Evolutionary conservation across 2,113 vertebrate genomes (phyloP), one percentile per base, ranked within the genome.

Genomic region (Rhinogobius similis): DNA sequence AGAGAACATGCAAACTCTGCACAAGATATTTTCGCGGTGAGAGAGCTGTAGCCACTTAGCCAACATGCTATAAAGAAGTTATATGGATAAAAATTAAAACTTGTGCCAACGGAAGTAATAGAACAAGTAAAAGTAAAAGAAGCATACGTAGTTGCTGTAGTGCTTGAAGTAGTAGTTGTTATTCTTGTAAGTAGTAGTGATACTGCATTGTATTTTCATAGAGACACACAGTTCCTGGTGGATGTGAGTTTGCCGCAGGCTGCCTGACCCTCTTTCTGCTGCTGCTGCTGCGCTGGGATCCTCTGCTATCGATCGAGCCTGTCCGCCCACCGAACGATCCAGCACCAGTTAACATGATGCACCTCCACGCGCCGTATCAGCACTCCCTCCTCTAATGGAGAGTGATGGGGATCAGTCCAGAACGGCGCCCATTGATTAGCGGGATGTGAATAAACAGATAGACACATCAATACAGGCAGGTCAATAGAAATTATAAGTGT

Each of bases 321-420:
- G 87, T 89, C 85, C 76, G 13, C 85, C 84, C 67, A 70, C 65
- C 55, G 83, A 80, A 26, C 70, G 65, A 84, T 83, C 74, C 79
- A 29, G 85, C 86, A 78, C 70, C 73, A 62, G 88, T 82, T 89
- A 86, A 83, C 86, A 67, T 64, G 85, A 68, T 24, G 62, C 50
- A 71, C 24, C 69, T 86, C 77, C 87, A 65, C 65, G 89, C 91
- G 56, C 76, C 63, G 78, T 84, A 86, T 88, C 88, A 87, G 86
- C 65, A 66, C 80, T 67, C 56, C 63, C 56, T 82, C 86, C 87
- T 1, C 0, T 89, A 89, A 94, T 84, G 89, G 93, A 88, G 84
- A 92, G 70, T 86, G 81, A 90, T 81, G 81, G 86, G 82, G 88
- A 90, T 87, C 76, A 69, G 85, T 84, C 50, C 62, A 85, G 79